Evolutionary conservation across 2,888 invertebrate species (phyloP), one percentile per base, ranked within the genome.

Genomic region (Platypus cylindrus): DNA sequence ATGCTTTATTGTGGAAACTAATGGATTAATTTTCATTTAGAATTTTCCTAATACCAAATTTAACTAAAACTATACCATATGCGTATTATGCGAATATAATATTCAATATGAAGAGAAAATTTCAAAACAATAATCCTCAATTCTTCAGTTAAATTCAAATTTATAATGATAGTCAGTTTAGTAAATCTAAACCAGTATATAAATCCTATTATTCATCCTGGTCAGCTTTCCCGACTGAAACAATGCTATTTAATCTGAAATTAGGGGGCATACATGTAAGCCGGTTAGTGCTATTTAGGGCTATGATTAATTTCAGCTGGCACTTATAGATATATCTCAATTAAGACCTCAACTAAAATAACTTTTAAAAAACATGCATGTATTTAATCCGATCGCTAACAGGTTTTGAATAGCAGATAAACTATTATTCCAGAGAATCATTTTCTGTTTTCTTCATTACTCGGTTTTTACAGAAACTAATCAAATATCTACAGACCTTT

Each of bases 261-360:
- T 36, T 36, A 36, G 35, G 12, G 33, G 17, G 27, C n/a, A n/a
- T n/a, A 33, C 28, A 30, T 33, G 30, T 37, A 37, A 37, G 29
- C 37, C 23, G 33, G 30, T 37, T 32, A 33, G 30, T 23, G 24
- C 37, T 27, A n/a, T 30, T 33, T 18, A 8, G 37, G 30, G 30
- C 33, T 25, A 38, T 38, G 32, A 38, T 38, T 30, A 35, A 38
- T 38, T 38, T 38, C 25, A 32, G 38, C 31, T 18, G 22, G 32
- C 23, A 17, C 17, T 22, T 29, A 20, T 24, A 26, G 29, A 18
- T 26, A 32, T 28, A 28, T 31, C 22, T 37, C 32, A 26, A 37
- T 32, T 32, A 32, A 36, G 17, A 16, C 17, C 36, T 32, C 36
- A 32, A 31, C 32, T 36, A 28, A n/a, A n/a, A n/a, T n/a, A n/a